These are phyloP conservation scores for Campaea margaritaria DNA, from an alignment of 2,888 invertebrate genomes.

Conservation along the genomic window DNA sequence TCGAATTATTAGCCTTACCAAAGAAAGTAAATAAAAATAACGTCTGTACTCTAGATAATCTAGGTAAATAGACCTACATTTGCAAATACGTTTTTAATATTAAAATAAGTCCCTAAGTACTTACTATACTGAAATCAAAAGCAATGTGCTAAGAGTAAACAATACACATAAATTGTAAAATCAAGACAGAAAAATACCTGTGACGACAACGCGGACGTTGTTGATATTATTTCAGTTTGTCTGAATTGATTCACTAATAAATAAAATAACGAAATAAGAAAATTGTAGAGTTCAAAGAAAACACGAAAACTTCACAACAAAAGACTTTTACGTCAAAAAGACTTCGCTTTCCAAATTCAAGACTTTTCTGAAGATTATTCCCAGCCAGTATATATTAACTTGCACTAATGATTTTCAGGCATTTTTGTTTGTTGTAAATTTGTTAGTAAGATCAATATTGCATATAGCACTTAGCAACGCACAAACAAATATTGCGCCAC, in stretches of 20 bases:
- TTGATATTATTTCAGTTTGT: neutral
- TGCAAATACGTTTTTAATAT: no score
- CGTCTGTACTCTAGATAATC: no score
- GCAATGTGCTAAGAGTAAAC: neutral
- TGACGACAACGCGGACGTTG: constrained; percentile 7
- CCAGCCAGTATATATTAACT: constrained; percentile 26
- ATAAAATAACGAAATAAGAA: constrained; percentile 49
- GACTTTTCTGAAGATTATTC: constrained; percentile 11
- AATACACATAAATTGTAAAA: neutral
- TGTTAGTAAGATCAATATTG: constrained; percentile 75
- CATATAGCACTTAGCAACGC: constrained; percentile 61
- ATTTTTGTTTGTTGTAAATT: neutral
- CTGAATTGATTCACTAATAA: constrained; percentile 20
- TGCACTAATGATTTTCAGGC: neutral
- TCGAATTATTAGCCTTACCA: no score
- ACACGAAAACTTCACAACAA: constrained; percentile 42
- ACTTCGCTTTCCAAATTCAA: constrained; percentile 59
- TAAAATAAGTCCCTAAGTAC: no score
- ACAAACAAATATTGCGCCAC: constrained; percentile 73
- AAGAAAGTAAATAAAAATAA: no score
- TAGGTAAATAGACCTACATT: no score
- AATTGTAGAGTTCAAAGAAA: constrained; percentile 51
- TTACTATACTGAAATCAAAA: no score
- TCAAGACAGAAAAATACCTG: constrained; percentile 7
- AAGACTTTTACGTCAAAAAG: constrained; percentile 43